These are phyloP conservation scores for Charanyca ferruginea DNA, from an alignment of 2,888 invertebrate genomes.

Conservation along the genomic window DNA sequence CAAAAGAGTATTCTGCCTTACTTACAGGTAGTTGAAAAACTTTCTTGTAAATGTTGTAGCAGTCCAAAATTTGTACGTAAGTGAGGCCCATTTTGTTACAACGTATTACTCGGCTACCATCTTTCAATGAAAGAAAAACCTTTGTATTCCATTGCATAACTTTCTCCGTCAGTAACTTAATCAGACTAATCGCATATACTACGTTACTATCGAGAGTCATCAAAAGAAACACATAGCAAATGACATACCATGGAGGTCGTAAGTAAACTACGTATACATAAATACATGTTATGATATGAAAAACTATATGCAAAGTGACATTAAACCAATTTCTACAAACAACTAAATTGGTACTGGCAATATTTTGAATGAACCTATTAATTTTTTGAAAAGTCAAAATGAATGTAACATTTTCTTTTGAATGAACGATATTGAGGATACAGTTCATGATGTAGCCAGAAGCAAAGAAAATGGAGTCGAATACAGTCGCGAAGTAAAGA, in stretches of 20 bases:
- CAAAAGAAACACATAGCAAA: not conserved
- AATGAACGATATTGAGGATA: not conserved
- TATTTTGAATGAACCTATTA: conserved; percentile 24
- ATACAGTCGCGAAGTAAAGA: conserved; percentile 16
- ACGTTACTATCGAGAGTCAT: conserved; percentile 28
- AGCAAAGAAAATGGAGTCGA: conserved; percentile 23
- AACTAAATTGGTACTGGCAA: not conserved
- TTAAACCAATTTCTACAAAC: conserved; percentile 26
- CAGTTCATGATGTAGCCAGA: conserved; percentile 34
- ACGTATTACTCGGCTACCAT: not conserved
- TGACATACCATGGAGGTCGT: conserved; percentile 7
- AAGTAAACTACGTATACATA: conserved; percentile 1
- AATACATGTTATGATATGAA: not conserved
- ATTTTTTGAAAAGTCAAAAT: conserved; percentile 50
- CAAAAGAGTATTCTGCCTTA: too few species aligned
- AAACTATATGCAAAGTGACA: not conserved
- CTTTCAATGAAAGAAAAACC: conserved; percentile 3
- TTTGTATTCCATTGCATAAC: conserved; percentile 43
- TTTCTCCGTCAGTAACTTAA: conserved; percentile 39
- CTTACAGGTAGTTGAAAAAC: conserved; percentile 40
- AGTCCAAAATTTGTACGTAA: conserved; percentile 31
- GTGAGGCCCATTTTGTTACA: conserved; percentile 30
- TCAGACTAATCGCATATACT: conserved; percentile 37
- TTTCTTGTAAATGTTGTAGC: conserved; percentile 39
- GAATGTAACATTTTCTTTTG: conserved; percentile 28